Evolutionary conservation across 2,888 invertebrate species (phyloP).

Genomic region (Eristalis intricaria): DNA sequence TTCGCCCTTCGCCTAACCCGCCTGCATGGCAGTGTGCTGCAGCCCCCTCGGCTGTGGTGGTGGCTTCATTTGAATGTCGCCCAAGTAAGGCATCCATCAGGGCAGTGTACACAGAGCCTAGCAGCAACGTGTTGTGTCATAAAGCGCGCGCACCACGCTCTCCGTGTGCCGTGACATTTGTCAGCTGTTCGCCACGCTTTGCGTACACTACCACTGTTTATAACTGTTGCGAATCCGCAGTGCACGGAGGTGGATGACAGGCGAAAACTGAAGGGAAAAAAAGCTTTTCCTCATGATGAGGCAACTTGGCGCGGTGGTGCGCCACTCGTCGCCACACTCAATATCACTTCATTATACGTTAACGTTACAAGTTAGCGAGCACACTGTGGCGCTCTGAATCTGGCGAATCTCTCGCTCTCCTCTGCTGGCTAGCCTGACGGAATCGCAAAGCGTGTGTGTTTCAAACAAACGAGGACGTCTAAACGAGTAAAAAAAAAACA

Average conservation of each 20-base stretch:
- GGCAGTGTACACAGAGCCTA: too few relatives aligned
- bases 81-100: background rate
- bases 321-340: conserved; percentile 16
- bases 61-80: conserved; percentile 34
- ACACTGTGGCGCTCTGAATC: conserved; percentile 48
- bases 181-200: conserved; percentile 50
- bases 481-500: background rate
- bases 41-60: background rate
- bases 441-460: background rate
- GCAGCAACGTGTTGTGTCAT: conserved; percentile 27
- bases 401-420: background rate
- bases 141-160: conserved; percentile 45
- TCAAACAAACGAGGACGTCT: background rate
- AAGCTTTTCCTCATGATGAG: conserved; percentile 57
- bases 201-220: conserved; percentile 33
- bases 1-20: background rate
- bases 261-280: background rate
- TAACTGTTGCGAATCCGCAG: conserved; percentile 30
- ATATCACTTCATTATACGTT: conserved; percentile 65
- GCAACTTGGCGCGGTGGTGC: conserved; percentile 27
- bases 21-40: background rate
- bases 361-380: conserved; percentile 58
- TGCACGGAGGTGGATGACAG: background rate
- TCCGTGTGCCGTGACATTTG: conserved; percentile 31
- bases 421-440: background rate